Conservation (phyloP, 2,888 invertebrate species). For the Macaria liturata region DNA sequence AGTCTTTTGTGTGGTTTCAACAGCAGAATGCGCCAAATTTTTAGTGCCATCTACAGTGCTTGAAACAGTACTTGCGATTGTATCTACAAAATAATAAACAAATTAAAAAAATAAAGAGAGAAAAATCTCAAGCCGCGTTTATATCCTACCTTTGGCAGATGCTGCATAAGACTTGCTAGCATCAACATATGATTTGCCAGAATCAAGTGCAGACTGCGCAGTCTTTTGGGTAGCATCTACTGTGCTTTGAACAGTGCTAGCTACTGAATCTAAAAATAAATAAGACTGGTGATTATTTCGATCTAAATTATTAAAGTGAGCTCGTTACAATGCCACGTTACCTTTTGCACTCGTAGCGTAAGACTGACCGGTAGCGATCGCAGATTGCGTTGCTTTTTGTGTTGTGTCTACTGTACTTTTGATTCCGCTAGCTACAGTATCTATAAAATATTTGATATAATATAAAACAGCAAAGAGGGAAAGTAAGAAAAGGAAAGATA, state of each 20-base stretch:
- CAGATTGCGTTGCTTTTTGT: constrained; percentile 50
- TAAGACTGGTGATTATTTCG: no score
- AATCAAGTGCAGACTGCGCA: constrained; percentile 52
- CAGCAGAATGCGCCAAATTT: constrained; percentile 52
- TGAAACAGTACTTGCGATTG: constrained; percentile 50
- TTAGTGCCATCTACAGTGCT: constrained; percentile 56
- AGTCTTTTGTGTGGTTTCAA: constrained; percentile 54
- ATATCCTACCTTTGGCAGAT: constrained; percentile 50
- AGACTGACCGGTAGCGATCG: constrained; percentile 47
- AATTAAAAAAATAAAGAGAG: no score
- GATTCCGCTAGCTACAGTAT: constrained; percentile 42
- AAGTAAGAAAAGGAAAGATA: constrained; percentile 2
- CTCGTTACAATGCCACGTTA: constrained; percentile 25
- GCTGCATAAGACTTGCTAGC: neutral
- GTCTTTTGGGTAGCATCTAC: constrained; percentile 10
- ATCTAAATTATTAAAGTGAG: neutral
- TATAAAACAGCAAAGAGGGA: no score
- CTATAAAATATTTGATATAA: constrained; percentile 15
- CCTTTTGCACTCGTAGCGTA: constrained; percentile 51
- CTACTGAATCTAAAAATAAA: constrained; percentile 54
- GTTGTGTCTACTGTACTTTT: constrained; percentile 49
- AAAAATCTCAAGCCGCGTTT: no score
- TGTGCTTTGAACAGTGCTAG: constrained; percentile 50
- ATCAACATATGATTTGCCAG: constrained; percentile 52
- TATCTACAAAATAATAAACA: constrained; percentile 52